These are phyloP conservation scores for Chaenodraco wilsoni DNA, from an alignment of 2,797 vertebrate species.

Conservation along the genomic window DNA sequence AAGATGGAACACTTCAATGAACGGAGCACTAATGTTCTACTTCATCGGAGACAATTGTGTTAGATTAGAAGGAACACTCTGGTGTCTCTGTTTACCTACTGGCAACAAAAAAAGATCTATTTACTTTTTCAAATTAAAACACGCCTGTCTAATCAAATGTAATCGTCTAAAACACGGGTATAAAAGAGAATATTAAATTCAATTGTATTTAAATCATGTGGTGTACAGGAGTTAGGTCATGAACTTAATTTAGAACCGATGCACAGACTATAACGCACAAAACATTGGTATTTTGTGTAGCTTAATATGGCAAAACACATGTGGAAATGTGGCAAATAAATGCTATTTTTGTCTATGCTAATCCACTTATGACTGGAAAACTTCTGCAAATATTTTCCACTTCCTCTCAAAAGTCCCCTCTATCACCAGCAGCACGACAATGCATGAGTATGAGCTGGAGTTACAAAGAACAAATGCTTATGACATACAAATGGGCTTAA, in stretches of 20 bases:
- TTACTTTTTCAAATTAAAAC: conserved; percentile 19
- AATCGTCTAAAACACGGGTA: conserved; percentile 35
- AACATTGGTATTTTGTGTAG: conserved; percentile 15
- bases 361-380: conserved; percentile 54
- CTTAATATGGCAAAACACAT: conserved; percentile 35
- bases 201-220: conserved; percentile 39
- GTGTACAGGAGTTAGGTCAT: conserved; percentile 30
- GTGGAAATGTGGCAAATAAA: conserved; percentile 38
- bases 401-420: conserved; percentile 53
- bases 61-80: conserved; percentile 21
- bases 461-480: not conserved
- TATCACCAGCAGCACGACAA: conserved; percentile 18
- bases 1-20: conserved; percentile 26
- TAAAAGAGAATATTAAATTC: conserved; percentile 20
- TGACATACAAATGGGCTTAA: not conserved
- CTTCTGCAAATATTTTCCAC: conserved; percentile 54
- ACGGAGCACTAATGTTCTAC: conserved; percentile 4
- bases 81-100: conserved; percentile 43
- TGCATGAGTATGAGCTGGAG: conserved; percentile 27
- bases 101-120: conserved; percentile 4
- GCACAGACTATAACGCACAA: conserved; percentile 15
- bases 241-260: conserved; percentile 45
- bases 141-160: conserved; percentile 25
- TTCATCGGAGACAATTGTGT: conserved; percentile 3
- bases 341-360: conserved; percentile 37